Evolutionary conservation across 2,888 invertebrate species (phyloP), one percentile per base, ranked within the genome.

Genomic region (Brachylomia viminalis): DNA sequence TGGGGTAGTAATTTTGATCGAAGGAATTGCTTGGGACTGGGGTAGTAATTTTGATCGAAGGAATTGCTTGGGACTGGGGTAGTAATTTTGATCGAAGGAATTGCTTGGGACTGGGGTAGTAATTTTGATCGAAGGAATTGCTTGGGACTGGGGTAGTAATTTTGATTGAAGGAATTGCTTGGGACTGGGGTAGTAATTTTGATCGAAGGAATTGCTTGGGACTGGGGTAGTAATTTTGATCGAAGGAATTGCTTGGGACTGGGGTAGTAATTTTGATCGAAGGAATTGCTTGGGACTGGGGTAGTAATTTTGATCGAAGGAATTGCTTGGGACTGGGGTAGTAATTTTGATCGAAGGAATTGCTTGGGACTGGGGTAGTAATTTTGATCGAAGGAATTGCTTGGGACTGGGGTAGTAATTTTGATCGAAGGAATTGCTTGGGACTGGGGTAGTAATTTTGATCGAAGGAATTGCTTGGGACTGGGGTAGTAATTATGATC

Each of bases 321-420:
- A 56, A 62, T 42, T 54, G 15, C 23, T 61, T 13, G 56, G 49
- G 52, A 17, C 1, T 8, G 8, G 20, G 23, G 6, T 38, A 15
- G 52, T 66, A 59, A 38, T 65, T 54, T 54, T 52, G 10, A 13
- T 49, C 64, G 58, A 80, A 38, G 33, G 27, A 56, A 62, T 42
- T 54, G 15, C 23, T 61, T 13, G 56, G 49, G 52, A 17, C 1
- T 8, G 8, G 20, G 23, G 6, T 38, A 15, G 52, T 66, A 59
- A 38, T 65, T 54, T 54, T 52, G 10, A 13, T 49, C 64, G 58
- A 80, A 38, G 33, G 27, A 56, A 62, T 42, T 54, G 15, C 23
- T 61, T 13, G 56, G 49, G 52, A 17, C 1, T 8, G 8, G 20
- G 23, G 6, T 38, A 15, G 52, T 66, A 59, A 38, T 65, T 54